Evolutionary conservation across 2,888 invertebrate genomes (phyloP).

Genomic region (Meghimatium bilineatum): DNA sequence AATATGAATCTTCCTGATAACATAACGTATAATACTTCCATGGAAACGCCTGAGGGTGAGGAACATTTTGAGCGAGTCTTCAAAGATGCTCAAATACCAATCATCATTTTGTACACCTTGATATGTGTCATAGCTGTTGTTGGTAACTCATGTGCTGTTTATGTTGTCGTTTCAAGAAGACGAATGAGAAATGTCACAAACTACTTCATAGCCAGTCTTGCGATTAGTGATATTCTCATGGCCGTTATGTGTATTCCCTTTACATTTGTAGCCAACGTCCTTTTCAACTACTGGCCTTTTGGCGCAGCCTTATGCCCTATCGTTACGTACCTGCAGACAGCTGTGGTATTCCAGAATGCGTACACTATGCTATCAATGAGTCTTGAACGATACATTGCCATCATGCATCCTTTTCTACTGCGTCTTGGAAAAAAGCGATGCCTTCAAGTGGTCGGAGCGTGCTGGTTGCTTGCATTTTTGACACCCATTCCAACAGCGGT

Average conservation of each 20-base stretch:
- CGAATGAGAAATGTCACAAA: constrained; percentile 94
- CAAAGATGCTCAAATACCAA: constrained; percentile 21
- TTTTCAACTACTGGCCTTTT: constrained; percentile 91
- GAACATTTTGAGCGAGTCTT: constrained; percentile 7
- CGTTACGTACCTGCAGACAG: constrained; percentile 84
- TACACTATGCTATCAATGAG: constrained; percentile 94
- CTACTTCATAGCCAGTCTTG: constrained; percentile 79
- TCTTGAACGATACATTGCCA: constrained; percentile 92
- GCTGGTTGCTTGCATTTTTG: constrained; percentile 86
- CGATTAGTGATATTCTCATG: constrained; percentile 77
- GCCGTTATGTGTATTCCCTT: constrained; percentile 77
- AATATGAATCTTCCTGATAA: neutral
- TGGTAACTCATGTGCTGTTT: constrained; percentile 55
- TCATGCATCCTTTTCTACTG: constrained; percentile 90
- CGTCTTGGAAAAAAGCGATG: constrained; percentile 86
- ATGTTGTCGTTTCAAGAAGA: constrained; percentile 81
- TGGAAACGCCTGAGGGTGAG: neutral
- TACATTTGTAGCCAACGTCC: constrained; percentile 85
- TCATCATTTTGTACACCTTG: constrained; percentile 31
- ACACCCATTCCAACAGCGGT: constrained; percentile 89
- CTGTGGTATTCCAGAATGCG: constrained; percentile 83
- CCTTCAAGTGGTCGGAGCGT: constrained; percentile 83
- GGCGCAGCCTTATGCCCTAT: constrained; percentile 88
- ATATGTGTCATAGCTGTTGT: constrained; percentile 51
- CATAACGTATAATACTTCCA: constrained; percentile 1